These are phyloP conservation scores for Lacanobia wlatinum DNA, from an alignment of 2,888 invertebrate species.

Conservation along the genomic window DNA sequence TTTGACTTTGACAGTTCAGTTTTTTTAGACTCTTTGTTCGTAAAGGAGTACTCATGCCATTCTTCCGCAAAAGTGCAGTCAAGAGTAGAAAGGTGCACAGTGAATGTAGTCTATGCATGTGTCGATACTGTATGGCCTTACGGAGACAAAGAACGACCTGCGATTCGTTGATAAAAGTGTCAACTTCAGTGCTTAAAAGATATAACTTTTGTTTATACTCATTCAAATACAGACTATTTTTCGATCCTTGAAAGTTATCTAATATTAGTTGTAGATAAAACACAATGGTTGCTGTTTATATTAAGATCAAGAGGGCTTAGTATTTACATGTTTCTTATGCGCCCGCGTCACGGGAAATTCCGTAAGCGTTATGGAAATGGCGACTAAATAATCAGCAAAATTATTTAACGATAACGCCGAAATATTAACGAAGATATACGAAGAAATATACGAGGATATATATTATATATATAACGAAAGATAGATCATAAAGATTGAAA, in stretches of 20 bases:
- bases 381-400: conserved; percentile 23
- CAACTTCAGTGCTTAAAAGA: conserved; percentile 83
- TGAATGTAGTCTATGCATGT: conserved; percentile 81
- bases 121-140: conserved; percentile 82
- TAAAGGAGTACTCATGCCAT: conserved; percentile 89
- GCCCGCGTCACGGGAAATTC: conserved; percentile 62
- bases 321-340: conserved; percentile 47
- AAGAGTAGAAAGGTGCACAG: conserved; percentile 86
- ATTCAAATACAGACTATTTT: conserved; percentile 84
- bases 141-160: conserved; percentile 81
- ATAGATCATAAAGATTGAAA: conserved; percentile 64
- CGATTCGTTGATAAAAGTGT: conserved; percentile 84
- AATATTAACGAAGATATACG: conserved; percentile 43
- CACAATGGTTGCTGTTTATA: conserved; percentile 55
- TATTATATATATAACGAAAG: conserved; percentile 31
- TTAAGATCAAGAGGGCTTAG: conserved; percentile 55
- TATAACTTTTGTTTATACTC: conserved; percentile 88
- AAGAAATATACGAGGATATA: conserved; percentile 27
- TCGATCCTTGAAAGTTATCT: conserved; percentile 71
- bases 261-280: conserved; percentile 62
- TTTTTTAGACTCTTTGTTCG: conserved; percentile 26
- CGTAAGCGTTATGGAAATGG: conserved; percentile 25
- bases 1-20: conserved; percentile 56
- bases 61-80: conserved; percentile 77
- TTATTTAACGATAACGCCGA: conserved; percentile 34